Percentiles rank a stretch among this genome's conserved stretches.
These are phyloP conservation scores for Pyralis farinalis DNA, from an alignment of 2,888 invertebrate genomes.

Conservation along the genomic window DNA sequence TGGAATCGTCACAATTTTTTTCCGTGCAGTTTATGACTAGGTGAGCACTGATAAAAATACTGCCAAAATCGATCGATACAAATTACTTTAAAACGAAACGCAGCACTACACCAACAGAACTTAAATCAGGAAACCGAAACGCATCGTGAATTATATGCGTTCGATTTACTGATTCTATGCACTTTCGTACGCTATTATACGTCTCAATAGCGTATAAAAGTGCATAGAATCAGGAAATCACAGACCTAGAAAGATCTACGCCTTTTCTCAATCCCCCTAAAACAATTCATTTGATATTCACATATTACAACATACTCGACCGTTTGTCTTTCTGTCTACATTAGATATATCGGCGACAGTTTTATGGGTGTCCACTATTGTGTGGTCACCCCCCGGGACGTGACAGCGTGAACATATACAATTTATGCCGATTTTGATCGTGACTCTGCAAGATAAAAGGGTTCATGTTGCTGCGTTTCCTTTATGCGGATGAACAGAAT, in stretches of 20 bases:
- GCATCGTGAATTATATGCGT: no score
- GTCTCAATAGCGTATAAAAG: no score
- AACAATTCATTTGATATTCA: constrained; percentile 14
- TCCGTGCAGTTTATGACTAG: no score
- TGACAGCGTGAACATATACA: constrained; percentile 18
- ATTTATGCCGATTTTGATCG: constrained; percentile 44
- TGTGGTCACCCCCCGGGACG: constrained; percentile 15
- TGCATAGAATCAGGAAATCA: no score
- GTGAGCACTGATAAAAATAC: no score
- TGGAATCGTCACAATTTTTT: no score
- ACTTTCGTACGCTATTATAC: no score
- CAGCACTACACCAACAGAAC: no score
- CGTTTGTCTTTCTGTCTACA: constrained; percentile 19
- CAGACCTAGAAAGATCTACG: not conserved
- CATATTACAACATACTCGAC: constrained; percentile 21
- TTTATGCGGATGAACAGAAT: not conserved
- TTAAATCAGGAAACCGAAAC: no score
- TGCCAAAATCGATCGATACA: no score
- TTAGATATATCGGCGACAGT: constrained; percentile 23
- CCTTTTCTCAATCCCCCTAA: constrained; percentile 1
- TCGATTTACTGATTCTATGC: no score
- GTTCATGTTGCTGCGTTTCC: constrained; percentile 20
- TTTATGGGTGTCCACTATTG: constrained; percentile 18
- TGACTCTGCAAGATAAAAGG: constrained; percentile 30
- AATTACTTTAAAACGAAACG: no score